Percentiles rank a stretch among this genome's conserved stretches.
Conservation (phyloP, 2,888 invertebrate species). For the Crocallis elinguaria region DNA sequence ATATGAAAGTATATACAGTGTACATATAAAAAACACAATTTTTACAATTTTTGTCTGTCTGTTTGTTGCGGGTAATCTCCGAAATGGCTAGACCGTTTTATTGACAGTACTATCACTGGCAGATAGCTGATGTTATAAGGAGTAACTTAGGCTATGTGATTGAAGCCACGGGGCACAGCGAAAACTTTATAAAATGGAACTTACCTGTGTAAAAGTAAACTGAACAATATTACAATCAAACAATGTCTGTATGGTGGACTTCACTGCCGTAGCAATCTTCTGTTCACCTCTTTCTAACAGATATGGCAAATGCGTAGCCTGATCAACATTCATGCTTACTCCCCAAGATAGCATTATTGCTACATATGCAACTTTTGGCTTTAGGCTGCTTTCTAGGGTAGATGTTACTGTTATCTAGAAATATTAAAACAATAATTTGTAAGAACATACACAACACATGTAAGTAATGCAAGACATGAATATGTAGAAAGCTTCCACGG, state of each 20-base stretch:
- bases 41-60: too few species aligned
- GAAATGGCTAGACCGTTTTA: too few species aligned
- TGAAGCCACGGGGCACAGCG: too few species aligned
- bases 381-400: constrained; percentile 49
- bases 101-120: too few species aligned
- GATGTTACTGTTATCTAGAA: constrained; percentile 66
- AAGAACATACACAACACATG: neutral
- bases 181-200: neutral
- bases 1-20: too few species aligned
- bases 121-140: too few species aligned
- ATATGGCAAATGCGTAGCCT: constrained; percentile 70
- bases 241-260: constrained; percentile 60
- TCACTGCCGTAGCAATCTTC: constrained; percentile 63
- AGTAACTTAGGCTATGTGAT: too few species aligned
- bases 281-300: constrained; percentile 75
- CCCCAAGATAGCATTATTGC: constrained; percentile 77
- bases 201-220: constrained; percentile 71
- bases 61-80: too few species aligned
- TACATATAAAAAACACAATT: too few species aligned
- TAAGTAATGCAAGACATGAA: too few species aligned
- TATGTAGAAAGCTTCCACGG: too few species aligned
- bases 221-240: constrained; percentile 79
- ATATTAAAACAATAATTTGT: neutral
- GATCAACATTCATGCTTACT: constrained; percentile 45
- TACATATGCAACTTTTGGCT: constrained; percentile 60